phyloP scores from a whole-genome alignment of 2,888 invertebrate species.

The Drosophila robusta region DNA sequence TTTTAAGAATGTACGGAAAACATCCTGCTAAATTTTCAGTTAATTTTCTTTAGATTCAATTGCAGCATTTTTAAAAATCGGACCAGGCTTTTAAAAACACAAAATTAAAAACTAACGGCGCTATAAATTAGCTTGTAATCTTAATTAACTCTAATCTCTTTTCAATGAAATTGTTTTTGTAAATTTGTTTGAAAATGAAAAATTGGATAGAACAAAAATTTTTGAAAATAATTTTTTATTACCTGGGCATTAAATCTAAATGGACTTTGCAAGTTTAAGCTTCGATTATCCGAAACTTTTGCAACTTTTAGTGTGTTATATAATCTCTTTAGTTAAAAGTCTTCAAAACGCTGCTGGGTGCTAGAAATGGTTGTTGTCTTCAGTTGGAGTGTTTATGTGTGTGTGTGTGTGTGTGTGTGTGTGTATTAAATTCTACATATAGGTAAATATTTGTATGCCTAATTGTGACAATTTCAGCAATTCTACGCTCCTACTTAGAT shows the following conservation, averaged over 20 bases:
- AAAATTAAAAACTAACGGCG: too few species aligned
- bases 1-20: neutral
- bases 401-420: neutral
- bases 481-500: constrained; percentile 53
- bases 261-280: constrained; percentile 11
- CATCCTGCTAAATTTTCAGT: too few species aligned
- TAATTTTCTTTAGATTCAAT: neutral
- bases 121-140: too few species aligned
- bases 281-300: constrained; percentile 27
- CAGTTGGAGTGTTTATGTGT: neutral
- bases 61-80: neutral
- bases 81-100: neutral
- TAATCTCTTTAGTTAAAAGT: constrained; percentile 61
- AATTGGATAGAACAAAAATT: neutral
- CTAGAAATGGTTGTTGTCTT: constrained; percentile 26
- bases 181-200: too few species aligned
- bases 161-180: too few species aligned
- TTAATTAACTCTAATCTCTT: too few species aligned
- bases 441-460: constrained; percentile 27
- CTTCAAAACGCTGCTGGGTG: constrained; percentile 65
- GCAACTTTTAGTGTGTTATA: neutral
- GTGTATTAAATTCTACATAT: constrained; percentile 22
- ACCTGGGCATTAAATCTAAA: neutral
- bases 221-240: neutral
- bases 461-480: constrained; percentile 58